Conservation (phyloP, 2,113 vertebrate species). For the Numenius arquata region DNA sequence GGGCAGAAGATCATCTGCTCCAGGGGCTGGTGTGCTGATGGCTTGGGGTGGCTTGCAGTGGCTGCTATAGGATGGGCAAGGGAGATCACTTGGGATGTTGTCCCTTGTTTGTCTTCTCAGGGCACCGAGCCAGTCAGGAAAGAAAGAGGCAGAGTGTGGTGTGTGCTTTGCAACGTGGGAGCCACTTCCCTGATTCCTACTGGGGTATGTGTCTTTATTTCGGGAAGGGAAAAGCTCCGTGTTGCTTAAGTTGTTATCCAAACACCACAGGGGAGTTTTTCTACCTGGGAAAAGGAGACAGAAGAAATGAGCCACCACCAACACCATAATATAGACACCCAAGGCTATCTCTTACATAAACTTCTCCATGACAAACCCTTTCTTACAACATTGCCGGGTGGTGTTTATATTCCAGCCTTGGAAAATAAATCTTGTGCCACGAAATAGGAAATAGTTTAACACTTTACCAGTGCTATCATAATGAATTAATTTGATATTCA, state of each 20-base stretch:
- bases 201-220: background rate
- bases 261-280: background rate
- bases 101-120: background rate
- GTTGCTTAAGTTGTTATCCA: background rate
- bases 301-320: background rate
- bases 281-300: background rate
- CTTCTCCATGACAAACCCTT: background rate
- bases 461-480: constrained; percentile 28
- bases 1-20: background rate
- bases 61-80: background rate
- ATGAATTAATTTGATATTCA: constrained; percentile 66
- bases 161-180: background rate
- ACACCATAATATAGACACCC: background rate
- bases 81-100: background rate
- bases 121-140: background rate
- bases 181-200: background rate
- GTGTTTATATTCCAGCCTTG: constrained; percentile 28
- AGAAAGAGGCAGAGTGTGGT: background rate
- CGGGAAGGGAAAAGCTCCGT: background rate
- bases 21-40: background rate
- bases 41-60: background rate
- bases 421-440: constrained; percentile 34
- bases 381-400: background rate
- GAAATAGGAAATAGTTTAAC: constrained; percentile 36
- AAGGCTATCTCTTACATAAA: background rate